Evolutionary conservation across 1,140 invertebrate genomes (phyloP).

Genomic region (Drosophila pallidifrons): DNA sequence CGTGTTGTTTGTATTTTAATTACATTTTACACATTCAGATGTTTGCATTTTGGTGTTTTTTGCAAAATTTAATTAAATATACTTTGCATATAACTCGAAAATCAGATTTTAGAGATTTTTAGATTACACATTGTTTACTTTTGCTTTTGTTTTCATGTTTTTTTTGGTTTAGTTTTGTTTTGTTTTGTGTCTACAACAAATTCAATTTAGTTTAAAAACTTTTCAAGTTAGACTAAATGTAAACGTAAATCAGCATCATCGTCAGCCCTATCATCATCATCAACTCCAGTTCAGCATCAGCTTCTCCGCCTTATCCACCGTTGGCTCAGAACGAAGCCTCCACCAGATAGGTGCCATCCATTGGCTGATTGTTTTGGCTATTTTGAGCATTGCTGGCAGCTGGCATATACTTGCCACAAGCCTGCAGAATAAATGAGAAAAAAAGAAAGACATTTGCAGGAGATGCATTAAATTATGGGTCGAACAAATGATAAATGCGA

Average conservation of each 20-base stretch:
- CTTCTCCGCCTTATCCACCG: conserved; percentile 16
- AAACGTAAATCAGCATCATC: conserved; percentile 72
- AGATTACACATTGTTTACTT: conserved; percentile 51
- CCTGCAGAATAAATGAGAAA: conserved; percentile 84
- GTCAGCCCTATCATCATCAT: conserved; percentile 28
- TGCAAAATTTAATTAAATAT: conserved; percentile 63
- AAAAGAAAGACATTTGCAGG: conserved; percentile 34
- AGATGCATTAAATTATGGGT: conserved; percentile 40
- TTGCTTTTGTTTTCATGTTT: conserved; percentile 24
- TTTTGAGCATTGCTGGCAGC: conserved; percentile 90
- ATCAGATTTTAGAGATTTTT: conserved; percentile 75
- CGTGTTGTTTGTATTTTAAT: conserved; percentile 33
- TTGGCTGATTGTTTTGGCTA: conserved; percentile 91
- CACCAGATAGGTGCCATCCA: conserved; percentile 93
- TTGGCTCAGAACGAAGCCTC: conserved; percentile 90
- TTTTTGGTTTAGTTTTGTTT: conserved; percentile 28
- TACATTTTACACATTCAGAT: conserved; percentile 61
- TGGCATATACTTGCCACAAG: conserved; percentile 93
- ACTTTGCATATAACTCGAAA: conserved; percentile 67
- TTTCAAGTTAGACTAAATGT: conserved; percentile 74
- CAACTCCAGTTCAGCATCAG: conserved; percentile 9
- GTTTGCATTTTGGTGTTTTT: conserved; percentile 49
- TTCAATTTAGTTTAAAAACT: conserved; percentile 76
- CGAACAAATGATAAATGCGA: conserved; percentile 1
- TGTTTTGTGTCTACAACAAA: conserved; percentile 67